These are phyloP conservation scores for Sciurus niger DNA, from an alignment of 2,113 vertebrate species.

Conservation along the genomic window DNA sequence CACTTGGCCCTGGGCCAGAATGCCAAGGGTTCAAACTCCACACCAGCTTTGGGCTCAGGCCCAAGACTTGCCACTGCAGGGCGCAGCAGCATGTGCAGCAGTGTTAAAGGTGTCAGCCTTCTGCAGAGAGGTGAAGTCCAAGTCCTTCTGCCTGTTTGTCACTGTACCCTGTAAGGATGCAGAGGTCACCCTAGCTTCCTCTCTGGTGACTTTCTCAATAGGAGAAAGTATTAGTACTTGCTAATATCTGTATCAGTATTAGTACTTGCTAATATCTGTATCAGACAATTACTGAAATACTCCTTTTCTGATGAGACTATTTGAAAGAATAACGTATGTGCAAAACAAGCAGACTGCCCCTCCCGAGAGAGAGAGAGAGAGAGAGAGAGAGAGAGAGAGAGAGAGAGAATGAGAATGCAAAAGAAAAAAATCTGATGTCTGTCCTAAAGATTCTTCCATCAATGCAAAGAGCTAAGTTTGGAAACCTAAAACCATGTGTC, in stretches of 20 bases:
- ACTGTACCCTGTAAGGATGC: conserved; percentile 27
- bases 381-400: too few species aligned
- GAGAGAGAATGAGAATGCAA: background rate
- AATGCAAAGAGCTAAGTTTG: conserved; percentile 85
- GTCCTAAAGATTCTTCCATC: conserved; percentile 78
- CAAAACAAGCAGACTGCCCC: conserved; percentile 60
- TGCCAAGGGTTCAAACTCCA: conserved; percentile 81
- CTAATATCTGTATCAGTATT: conserved; percentile 61
- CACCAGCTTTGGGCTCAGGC: conserved; percentile 72
- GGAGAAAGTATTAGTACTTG: conserved; percentile 55
- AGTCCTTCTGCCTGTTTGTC: conserved; percentile 68
- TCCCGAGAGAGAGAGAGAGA: background rate
- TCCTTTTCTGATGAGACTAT: conserved; percentile 59
- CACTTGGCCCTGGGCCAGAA: conserved; percentile 82
- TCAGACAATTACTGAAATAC: conserved; percentile 59
- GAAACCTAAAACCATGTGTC: conserved; percentile 84
- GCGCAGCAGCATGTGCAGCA: conserved; percentile 44
- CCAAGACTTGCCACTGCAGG: conserved; percentile 73
- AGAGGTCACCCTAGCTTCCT: conserved; percentile 43
- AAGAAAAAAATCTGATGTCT: conserved; percentile 62
- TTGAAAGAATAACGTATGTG: conserved; percentile 53
- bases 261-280: conserved; percentile 62
- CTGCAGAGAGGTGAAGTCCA: conserved; percentile 75
- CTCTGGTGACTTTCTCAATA: background rate
- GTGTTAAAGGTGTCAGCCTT: conserved; percentile 70